phyloP scores from a whole-genome alignment of 2,888 invertebrate genomes.

The Phymatocera aterrima region DNA sequence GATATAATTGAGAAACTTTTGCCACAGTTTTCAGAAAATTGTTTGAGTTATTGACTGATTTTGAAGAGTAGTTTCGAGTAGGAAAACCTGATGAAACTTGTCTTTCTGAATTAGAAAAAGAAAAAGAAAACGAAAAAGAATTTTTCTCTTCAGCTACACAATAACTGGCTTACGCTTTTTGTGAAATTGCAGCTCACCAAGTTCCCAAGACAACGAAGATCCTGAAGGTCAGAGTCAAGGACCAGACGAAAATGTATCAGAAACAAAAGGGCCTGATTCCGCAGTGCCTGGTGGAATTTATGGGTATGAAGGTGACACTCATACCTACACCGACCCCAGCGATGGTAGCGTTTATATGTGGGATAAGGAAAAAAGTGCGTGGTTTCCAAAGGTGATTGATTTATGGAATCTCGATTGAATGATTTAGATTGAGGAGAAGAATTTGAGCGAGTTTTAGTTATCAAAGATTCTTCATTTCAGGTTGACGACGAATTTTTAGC shows the following conservation, averaged over 20 bases:
- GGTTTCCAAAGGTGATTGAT: constrained; percentile 89
- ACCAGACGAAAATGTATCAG: constrained; percentile 56
- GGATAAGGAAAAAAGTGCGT: constrained; percentile 93
- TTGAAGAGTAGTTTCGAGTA: too few relatives aligned
- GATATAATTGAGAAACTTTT: too few relatives aligned
- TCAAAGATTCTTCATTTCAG: constrained; percentile 66
- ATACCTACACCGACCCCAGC: constrained; percentile 85
- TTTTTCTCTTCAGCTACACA: constrained; percentile 53
- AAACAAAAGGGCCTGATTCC: constrained; percentile 58
- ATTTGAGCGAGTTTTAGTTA: background rate
- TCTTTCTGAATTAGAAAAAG: too few relatives aligned
- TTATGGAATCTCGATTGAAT: background rate
- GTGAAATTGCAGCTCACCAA: constrained; percentile 57
- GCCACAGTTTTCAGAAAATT: too few relatives aligned
- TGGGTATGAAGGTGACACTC: constrained; percentile 86
- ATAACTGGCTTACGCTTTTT: constrained; percentile 54
- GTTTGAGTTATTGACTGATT: too few relatives aligned
- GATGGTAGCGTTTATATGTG: constrained; percentile 95
- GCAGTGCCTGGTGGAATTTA: constrained; percentile 75
- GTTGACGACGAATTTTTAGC: constrained; percentile 98
- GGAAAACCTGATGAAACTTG: too few relatives aligned
- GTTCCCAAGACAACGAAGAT: constrained; percentile 54
- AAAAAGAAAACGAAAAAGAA: background rate
- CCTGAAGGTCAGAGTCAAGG: constrained; percentile 57
- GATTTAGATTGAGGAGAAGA: background rate